A percentile compares a stretch with the other conserved stretches of the same genome.
phyloP scores from a whole-genome alignment of 1,140 invertebrate species.

The Chelonus insularis region DNA sequence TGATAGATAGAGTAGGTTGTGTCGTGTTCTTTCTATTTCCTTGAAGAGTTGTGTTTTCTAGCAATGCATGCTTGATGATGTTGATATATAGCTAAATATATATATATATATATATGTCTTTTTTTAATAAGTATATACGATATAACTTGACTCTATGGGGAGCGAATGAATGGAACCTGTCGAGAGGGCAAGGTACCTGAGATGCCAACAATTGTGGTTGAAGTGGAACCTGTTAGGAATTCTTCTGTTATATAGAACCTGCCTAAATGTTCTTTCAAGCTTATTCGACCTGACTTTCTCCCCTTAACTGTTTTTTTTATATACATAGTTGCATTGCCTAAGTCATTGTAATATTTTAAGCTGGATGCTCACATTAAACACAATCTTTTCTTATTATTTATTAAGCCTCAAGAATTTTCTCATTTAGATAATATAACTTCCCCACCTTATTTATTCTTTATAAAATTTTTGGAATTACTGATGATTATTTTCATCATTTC shows the following conservation, averaged over 20 bases:
- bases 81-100: neutral
- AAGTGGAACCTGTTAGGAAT: constrained; percentile 20
- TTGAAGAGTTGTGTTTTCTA: neutral
- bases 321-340: neutral
- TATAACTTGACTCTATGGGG: constrained; percentile 4
- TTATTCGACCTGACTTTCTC: constrained; percentile 15
- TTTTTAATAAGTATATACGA: constrained; percentile 2
- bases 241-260: constrained; percentile 4
- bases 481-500: too few species aligned
- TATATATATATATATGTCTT: neutral
- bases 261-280: constrained; percentile 11
- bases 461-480: too few species aligned
- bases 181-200: constrained; percentile 29
- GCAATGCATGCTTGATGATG: neutral
- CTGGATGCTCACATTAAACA: too few species aligned
- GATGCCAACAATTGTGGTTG: constrained; percentile 5
- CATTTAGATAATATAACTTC: too few species aligned
- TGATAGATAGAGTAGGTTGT: neutral
- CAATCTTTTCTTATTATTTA: too few species aligned
- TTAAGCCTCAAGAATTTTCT: too few species aligned
- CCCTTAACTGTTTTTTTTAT: neutral
- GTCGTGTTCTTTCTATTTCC: neutral
- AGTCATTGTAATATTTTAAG: too few species aligned
- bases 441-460: too few species aligned
- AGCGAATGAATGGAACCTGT: constrained; percentile 36